Conservation (phyloP, 2,113 vertebrate genomes). For the Bettongia penicillata region DNA sequence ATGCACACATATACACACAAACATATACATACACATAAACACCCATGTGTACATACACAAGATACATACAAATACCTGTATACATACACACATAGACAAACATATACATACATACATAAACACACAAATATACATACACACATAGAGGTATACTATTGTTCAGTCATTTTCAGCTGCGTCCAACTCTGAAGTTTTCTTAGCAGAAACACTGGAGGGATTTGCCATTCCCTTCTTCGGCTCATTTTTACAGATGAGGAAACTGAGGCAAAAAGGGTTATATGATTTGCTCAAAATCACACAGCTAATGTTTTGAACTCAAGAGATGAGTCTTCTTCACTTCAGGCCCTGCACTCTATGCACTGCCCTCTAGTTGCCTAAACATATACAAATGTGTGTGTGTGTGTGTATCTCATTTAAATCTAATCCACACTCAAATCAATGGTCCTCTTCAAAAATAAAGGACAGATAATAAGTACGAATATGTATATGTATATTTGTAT, state of each 20-base stretch:
- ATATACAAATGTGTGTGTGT: background rate
- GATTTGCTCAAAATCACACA: background rate
- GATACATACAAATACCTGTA: too few species aligned
- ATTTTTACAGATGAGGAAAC: background rate
- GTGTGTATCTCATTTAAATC: background rate
- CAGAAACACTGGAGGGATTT: background rate
- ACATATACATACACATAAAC: too few species aligned
- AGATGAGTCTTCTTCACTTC: background rate
- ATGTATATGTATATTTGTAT: too few species aligned
- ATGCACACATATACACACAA: too few species aligned
- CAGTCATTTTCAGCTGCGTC: background rate
- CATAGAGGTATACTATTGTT: background rate
- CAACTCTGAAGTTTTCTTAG: background rate
- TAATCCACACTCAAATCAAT: background rate
- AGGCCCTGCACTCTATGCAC: background rate
- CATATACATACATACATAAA: too few species aligned
- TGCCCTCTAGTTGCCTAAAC: background rate
- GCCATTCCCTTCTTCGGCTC: background rate
- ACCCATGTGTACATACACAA: too few species aligned
- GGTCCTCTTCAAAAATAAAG: too few species aligned
- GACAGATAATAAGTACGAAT: too few species aligned
- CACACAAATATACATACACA: too few species aligned
- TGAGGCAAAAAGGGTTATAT: background rate
- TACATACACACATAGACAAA: too few species aligned
- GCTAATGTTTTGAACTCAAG: background rate